phyloP scores from a whole-genome alignment of 2,113 vertebrate genomes.

The Calonectris borealis region DNA sequence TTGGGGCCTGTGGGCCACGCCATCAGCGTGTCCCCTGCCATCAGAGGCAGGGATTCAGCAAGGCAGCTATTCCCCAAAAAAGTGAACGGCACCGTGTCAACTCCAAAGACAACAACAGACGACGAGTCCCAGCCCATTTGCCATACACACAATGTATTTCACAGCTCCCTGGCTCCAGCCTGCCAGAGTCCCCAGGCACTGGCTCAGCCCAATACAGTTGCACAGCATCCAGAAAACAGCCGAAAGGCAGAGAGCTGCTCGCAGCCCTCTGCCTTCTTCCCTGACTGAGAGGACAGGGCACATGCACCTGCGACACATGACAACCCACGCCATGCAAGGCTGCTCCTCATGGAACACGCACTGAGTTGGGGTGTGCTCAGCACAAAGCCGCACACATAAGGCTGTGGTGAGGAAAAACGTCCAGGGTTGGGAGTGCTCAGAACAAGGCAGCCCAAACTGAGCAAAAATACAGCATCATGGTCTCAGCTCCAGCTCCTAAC shows the following conservation, averaged over 20 bases:
- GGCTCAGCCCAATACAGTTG: background rate
- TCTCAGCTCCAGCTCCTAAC: background rate
- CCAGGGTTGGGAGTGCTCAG: fast-evolving
- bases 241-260: background rate
- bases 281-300: fast-evolving
- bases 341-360: background rate
- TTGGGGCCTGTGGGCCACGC: fast-evolving
- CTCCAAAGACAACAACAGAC: background rate
- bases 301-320: fast-evolving
- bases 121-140: fast-evolving
- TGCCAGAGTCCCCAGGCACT: background rate
- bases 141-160: background rate
- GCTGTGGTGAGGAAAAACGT: background rate
- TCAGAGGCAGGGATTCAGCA: background rate
- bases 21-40: fast-evolving
- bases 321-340: background rate
- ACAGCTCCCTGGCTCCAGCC: background rate
- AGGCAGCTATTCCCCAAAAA: background rate
- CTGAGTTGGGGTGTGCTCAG: background rate
- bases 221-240: background rate
- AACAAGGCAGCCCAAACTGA: background rate
- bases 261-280: background rate
- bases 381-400: background rate
- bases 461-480: background rate
- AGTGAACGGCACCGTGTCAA: background rate